A percentile compares a stretch with the other conserved stretches of the same genome.
Evolutionary conservation across 1,140 invertebrate species (phyloP).

Genomic region (Chymomyza costata): DNA sequence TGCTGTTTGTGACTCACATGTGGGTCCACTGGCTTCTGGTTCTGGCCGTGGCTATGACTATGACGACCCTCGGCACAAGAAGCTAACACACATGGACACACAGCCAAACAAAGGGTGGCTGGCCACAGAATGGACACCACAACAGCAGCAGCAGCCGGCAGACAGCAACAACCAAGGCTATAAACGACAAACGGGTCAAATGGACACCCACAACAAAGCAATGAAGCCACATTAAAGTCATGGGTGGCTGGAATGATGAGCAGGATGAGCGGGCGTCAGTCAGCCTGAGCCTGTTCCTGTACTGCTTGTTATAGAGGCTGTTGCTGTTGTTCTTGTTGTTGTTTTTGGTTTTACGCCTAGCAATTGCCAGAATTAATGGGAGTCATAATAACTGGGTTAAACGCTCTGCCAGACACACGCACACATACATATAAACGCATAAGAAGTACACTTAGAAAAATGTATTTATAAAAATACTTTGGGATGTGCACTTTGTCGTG

Average conservation of each 20-base stretch:
- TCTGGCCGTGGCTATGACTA: constrained; percentile 27
- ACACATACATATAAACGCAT: too few species aligned
- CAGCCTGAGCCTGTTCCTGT: too few species aligned
- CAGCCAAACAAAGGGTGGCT: constrained; percentile 46
- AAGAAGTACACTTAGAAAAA: too few species aligned
- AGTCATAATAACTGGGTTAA: constrained; percentile 72
- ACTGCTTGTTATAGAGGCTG: not conserved
- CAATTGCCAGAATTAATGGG: constrained; percentile 61
- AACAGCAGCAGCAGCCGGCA: constrained; percentile 38
- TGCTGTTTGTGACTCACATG: constrained; percentile 18
- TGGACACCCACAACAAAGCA: constrained; percentile 56
- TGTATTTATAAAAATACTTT: too few species aligned
- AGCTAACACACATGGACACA: constrained; percentile 19
- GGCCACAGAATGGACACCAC: constrained; percentile 60
- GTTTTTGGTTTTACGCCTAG: constrained; percentile 7
- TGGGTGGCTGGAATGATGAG: too few species aligned
- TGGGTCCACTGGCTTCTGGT: constrained; percentile 15
- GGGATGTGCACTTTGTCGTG: too few species aligned
- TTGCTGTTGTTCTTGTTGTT: constrained; percentile 5
- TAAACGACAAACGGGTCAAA: constrained; percentile 70
- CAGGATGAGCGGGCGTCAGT: too few species aligned
- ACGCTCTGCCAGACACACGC: constrained; percentile 40
- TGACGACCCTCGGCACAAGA: constrained; percentile 42
- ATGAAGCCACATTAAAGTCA: constrained; percentile 43
- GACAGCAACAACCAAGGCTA: constrained; percentile 34